phyloP scores from a whole-genome alignment of 2,113 vertebrate genomes.

The Sterna hirundo region DNA sequence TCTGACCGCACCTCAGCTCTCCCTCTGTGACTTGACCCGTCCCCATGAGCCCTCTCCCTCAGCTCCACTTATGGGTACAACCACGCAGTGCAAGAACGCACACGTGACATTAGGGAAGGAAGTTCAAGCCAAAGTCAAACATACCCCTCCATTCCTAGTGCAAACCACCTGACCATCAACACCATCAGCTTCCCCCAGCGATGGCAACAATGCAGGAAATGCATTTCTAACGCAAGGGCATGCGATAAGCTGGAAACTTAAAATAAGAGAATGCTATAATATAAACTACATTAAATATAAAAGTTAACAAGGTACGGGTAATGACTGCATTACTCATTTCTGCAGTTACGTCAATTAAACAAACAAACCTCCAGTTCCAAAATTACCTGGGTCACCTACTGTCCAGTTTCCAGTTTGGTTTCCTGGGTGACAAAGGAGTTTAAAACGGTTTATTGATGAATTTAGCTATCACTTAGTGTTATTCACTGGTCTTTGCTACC shows the following conservation, averaged over 20 bases:
- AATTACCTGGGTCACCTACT: not conserved
- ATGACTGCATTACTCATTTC: not conserved
- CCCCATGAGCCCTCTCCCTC: not conserved
- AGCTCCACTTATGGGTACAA: not conserved
- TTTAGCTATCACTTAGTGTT: not conserved
- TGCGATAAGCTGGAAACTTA: not conserved
- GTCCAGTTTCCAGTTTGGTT: not conserved
- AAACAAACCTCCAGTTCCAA: not conserved
- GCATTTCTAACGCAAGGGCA: not conserved
- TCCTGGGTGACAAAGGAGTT: not conserved
- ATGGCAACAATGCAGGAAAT: not conserved
- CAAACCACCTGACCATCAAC: not conserved
- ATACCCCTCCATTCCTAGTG: not conserved
- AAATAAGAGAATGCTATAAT: not conserved
- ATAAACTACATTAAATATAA: not conserved
- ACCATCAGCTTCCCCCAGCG: not conserved
- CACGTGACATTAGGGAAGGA: not conserved
- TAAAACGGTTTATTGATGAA: not conserved
- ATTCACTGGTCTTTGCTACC: not conserved
- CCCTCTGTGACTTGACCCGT: accelerated
- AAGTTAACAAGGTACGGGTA: not conserved
- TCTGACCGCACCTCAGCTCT: not conserved
- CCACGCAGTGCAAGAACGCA: not conserved
- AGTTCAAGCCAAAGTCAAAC: not conserved
- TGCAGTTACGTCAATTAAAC: not conserved